Base-by-base conservation (phyloP, 2,888 invertebrate genomes). In the Eristalinus aeneus region DNA sequence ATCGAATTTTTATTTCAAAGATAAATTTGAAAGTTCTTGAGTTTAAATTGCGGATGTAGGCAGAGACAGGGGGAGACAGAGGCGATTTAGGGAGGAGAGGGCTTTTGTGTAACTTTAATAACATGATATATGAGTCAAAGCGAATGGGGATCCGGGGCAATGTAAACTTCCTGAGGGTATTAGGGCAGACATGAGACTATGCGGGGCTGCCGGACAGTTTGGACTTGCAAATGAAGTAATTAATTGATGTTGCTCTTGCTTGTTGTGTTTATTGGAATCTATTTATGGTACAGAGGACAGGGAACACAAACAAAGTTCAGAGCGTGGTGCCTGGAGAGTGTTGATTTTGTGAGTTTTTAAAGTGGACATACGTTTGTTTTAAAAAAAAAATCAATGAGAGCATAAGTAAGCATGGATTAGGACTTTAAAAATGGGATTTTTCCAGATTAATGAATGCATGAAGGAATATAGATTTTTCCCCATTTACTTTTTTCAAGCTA, bases 1-100 rank as follows among this genome's bases (percentile, higher is more conserved):
- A 69, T 61, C 34, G 77, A 54, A 63, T 54, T 77, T 77, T 69
- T 69, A 63, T 63, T 69, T 60, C 46, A 16, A 16, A 46, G 46
- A 46, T 46, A 54, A 65, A 74, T 56, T 58, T 27, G 20, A 64
- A 54, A 53, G 65, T 64, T 64, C 65, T 31, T 31, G 32, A 68
- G 67, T 67, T 67, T 32, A 53, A 67, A 46, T 46, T 46, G 39
- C 39, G n/a, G 39, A 39, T 12, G 39, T n/a, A 4, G 16, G n/a
- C n/a, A 39, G 46, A 46, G 46, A 16, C 8, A 16, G 16, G 8
- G 16, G 6, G n/a, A 39, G 39, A n/a, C 39, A n/a, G 36, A n/a
- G n/a, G 39, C 39, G n/a, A 39, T 16, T 39, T n/a, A 27, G 27
- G 5, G 27, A 27, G 27, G 27, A 27, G 5, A 5, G 5, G 27